These are phyloP conservation scores for Acanthosepion pharaonis DNA, from an alignment of 2,888 invertebrate species.

Conservation along the genomic window DNA sequence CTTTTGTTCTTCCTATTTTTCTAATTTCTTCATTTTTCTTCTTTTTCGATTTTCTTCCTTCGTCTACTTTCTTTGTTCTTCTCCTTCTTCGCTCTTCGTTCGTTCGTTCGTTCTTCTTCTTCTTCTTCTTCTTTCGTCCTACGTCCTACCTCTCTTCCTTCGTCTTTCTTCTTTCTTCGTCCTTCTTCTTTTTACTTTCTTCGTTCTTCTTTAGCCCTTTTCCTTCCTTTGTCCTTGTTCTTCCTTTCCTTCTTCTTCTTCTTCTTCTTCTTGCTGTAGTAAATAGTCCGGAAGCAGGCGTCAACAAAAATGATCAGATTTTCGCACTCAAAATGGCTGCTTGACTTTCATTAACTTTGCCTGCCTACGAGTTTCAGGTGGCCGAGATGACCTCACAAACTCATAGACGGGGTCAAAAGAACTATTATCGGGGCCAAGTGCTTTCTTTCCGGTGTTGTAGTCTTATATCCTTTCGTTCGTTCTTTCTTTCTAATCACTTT, in stretches of 20 bases:
- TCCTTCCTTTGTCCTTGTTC: neutral
- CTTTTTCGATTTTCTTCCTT: neutral
- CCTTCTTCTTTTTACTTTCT: neutral
- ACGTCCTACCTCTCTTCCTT: neutral
- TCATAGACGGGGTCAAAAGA: neutral
- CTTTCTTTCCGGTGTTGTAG: neutral
- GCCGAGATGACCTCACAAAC: slow-evolving; percentile 33
- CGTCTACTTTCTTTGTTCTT: too few relatives aligned
- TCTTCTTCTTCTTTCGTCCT: neutral
- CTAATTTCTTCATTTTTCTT: neutral
- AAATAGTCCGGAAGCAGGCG: neutral
- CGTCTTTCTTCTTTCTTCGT: neutral
- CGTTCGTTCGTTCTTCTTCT: too few relatives aligned
- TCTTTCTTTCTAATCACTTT: too few relatives aligned
- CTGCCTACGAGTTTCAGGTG: slow-evolving; percentile 5
- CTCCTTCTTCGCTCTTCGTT: too few relatives aligned
- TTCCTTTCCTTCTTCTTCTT: slow-evolving; percentile 33
- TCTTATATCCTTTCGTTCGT: neutral
- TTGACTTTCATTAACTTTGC: neutral
- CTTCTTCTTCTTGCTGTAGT: neutral
- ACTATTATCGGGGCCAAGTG: neutral
- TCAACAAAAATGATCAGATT: neutral
- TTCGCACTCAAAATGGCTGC: neutral
- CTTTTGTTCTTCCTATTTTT: too few relatives aligned
- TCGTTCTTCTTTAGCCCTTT: neutral